Base-by-base conservation (phyloP, 1,140 invertebrate species). In the Cherax destructor region DNA sequence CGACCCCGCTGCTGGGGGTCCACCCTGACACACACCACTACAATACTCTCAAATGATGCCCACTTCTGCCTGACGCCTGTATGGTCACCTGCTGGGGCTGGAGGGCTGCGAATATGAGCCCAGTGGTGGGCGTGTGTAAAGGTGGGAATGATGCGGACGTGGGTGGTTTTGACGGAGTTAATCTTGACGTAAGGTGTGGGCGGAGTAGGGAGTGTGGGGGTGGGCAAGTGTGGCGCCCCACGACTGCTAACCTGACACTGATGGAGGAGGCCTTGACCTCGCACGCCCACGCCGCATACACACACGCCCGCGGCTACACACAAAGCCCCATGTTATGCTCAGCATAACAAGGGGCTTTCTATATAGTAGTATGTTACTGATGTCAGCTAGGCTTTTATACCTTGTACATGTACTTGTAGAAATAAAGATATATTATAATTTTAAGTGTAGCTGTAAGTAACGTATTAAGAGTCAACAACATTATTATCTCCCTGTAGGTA, bases 401-500 rank as follows among this genome's bases (percentile, higher is more conserved):
- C 30, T 41, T 41, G 30, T 41, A 41, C 30, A 41, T 41, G 30
- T 41, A 41, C 30, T 1, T 41, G 30, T 41, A 41, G 30, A 41
- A 41, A 41, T 41, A 41, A 41, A 41, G 30, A 41, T 41, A 41
- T 41, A 41, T 41, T 41, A 41, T 41, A 41, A 41, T 41, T 59
- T 59, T 16, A 59, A 16, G 9, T 59, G 56, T 59, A 16, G 16
- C 56, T 16, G 3, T 59, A 59, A 10, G 16, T 59, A 16, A 59
- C 1, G 9, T 59, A 59, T 16, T 11, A 65, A 21, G 13, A 65
- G 18, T 21, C 61, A 30, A 7, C 69, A 5, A 3, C 21, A 0
- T 30, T 74, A 9, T 21, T 74, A 3, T 94, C 95, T 95, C 93
- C 96, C 96, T 47, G 30, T 96, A 99, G 99, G 98, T 99, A 93